A percentile compares a stretch with the other conserved stretches of the same genome.
These are phyloP conservation scores for Limonius californicus DNA, from an alignment of 1,140 invertebrate genomes.

Conservation along the genomic window DNA sequence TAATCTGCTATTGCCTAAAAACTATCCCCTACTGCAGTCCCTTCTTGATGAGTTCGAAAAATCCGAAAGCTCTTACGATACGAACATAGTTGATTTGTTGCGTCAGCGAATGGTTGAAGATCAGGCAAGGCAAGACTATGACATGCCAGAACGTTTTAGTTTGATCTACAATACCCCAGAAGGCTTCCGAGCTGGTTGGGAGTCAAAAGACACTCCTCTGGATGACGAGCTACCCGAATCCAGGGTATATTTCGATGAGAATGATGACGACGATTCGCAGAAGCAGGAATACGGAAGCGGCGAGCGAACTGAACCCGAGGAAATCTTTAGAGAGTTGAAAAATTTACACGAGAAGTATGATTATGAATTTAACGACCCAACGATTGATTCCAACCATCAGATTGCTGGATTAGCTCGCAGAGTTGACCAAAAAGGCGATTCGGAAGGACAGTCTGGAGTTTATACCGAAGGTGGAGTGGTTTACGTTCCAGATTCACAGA, in stretches of 20 bases:
- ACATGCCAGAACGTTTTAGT: slow-evolving; percentile 38
- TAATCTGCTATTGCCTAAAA: not conserved
- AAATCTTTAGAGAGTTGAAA: slow-evolving; percentile 30
- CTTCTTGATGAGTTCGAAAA: slow-evolving; percentile 5
- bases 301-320: slow-evolving; percentile 42
- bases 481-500: slow-evolving; percentile 35
- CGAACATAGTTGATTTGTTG: slow-evolving; percentile 26
- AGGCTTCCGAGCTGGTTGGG: slow-evolving; percentile 49
- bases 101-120: slow-evolving; percentile 30
- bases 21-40: not conserved
- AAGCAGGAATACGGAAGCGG: slow-evolving; percentile 46
- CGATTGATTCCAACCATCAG: not conserved
- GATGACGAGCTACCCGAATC: slow-evolving; percentile 49
- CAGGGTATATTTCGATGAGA: slow-evolving; percentile 53
- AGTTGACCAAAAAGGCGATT: not conserved
- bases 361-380: not conserved
- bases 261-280: slow-evolving; percentile 25
- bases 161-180: slow-evolving; percentile 52
- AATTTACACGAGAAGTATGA: slow-evolving; percentile 15
- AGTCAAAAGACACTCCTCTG: slow-evolving; percentile 43
- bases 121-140: slow-evolving; percentile 7
- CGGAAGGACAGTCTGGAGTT: slow-evolving; percentile 38
- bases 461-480: slow-evolving; percentile 65
- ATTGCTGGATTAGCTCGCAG: not conserved
- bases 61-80: slow-evolving; percentile 16